Percentiles rank a stretch among this genome's conserved stretches.
phyloP scores from a whole-genome alignment of 2,888 invertebrate genomes.

The Heliconius aoede region DNA sequence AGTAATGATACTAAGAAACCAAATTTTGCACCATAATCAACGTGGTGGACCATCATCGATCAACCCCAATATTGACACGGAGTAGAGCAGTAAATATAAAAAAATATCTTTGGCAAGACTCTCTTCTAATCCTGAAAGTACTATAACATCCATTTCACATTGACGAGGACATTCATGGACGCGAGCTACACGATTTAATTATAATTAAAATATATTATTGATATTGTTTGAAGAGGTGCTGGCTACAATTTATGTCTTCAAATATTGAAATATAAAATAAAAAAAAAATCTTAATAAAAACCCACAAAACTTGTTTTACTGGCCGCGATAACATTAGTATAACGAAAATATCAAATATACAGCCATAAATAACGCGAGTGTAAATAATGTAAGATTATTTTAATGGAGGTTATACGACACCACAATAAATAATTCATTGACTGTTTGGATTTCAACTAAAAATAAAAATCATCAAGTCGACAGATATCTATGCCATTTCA shows the following conservation, averaged over 20 bases:
- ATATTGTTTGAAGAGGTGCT: conserved; percentile 10
- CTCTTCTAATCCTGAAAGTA: no score
- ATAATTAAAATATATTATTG: neutral
- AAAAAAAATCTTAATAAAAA: conserved; percentile 13
- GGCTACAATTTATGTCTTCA: conserved; percentile 4
- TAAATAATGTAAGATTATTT: conserved; percentile 3
- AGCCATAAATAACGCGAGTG: conserved; percentile 1
- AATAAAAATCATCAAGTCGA: neutral
- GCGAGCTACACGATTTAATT: no score
- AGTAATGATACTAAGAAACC: no score
- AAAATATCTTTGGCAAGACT: rapidly evolving
- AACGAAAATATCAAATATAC: neutral
- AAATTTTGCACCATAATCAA: no score
- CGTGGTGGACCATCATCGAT: no score
- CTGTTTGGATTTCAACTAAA: neutral
- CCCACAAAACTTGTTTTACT: neutral
- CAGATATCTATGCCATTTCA: neutral
- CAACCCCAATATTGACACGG: no score
- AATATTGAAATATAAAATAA: neutral
- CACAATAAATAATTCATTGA: conserved; percentile 17
- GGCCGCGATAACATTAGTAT: conserved; percentile 6
- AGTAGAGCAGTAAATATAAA: no score
- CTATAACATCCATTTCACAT: no score
- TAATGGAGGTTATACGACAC: conserved; percentile 2
- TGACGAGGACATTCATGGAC: no score